Evolutionary conservation across 2,113 vertebrate species (phyloP).

Genomic region (Stegastes partitus): DNA sequence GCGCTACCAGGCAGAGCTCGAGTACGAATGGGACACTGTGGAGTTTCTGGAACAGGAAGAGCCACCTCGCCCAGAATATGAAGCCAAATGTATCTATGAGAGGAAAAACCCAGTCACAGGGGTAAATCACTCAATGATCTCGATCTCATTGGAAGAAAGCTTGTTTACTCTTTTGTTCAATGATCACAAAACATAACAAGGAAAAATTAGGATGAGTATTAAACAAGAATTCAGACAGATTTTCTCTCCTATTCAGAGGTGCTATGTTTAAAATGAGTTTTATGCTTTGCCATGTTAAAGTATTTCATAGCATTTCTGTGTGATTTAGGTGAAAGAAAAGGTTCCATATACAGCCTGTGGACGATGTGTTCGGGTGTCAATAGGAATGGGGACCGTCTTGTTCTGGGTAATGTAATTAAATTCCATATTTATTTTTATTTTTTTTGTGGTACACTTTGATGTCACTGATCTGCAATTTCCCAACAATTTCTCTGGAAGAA

Average conservation of each 20-base stretch:
- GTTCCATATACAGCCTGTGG: constrained; percentile 91
- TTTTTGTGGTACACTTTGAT: too few species aligned
- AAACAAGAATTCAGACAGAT: not conserved
- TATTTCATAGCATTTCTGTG: constrained; percentile 3
- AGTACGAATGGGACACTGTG: constrained; percentile 95
- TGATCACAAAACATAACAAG: not conserved
- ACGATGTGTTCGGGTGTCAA: constrained; percentile 89
- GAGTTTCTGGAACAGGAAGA: constrained; percentile 94
- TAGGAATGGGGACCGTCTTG: constrained; percentile 92
- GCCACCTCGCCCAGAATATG: constrained; percentile 91
- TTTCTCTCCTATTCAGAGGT: too few species aligned
- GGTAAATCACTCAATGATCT: constrained; percentile 48
- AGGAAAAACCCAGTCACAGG: constrained; percentile 85
- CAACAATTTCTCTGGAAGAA: not conserved
- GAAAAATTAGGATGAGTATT: too few species aligned
- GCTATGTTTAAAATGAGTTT: too few species aligned
- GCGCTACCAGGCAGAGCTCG: constrained; percentile 91
- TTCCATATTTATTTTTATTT: not conserved
- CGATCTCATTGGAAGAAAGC: not conserved
- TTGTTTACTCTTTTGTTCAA: not conserved
- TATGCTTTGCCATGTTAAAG: not conserved
- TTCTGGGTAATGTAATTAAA: constrained; percentile 90
- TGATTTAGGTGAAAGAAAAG: constrained; percentile 88
- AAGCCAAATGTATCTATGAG: constrained; percentile 89
- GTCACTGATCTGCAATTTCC: not conserved